A percentile compares a stretch with the other conserved stretches of the same genome.
phyloP scores from a whole-genome alignment of 2,113 vertebrate genomes.

The Blennius ocellaris region DNA sequence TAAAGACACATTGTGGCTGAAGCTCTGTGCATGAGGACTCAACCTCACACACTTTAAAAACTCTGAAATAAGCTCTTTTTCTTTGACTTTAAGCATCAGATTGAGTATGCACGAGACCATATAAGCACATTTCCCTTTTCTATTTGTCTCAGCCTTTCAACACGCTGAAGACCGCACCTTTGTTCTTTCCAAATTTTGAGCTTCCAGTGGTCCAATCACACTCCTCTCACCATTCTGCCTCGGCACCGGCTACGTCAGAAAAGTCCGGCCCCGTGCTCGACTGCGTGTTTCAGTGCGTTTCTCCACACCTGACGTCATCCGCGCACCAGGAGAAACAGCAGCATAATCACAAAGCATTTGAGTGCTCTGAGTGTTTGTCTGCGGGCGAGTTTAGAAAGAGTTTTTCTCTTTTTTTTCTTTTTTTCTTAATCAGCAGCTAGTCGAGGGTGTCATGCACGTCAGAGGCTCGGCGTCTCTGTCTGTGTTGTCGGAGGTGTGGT shows the following conservation, averaged over 20 bases:
- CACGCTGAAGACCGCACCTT: too few relatives aligned
- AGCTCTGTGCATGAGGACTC: too few relatives aligned
- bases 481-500: slow-evolving; percentile 20
- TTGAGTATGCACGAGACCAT: too few relatives aligned
- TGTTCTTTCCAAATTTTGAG: not conserved
- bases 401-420: slow-evolving; percentile 11
- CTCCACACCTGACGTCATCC: slow-evolving; percentile 28
- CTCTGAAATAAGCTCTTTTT: too few relatives aligned
- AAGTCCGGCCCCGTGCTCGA: not conserved
- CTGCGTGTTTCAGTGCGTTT: slow-evolving; percentile 17
- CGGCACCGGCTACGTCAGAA: not conserved
- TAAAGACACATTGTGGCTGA: too few relatives aligned
- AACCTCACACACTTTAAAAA: too few relatives aligned
- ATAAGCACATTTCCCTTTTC: too few relatives aligned
- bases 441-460: slow-evolving; percentile 44
- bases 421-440: slow-evolving; percentile 40
- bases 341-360: slow-evolving; percentile 1
- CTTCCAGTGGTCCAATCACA: not conserved
- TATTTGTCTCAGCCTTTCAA: too few relatives aligned
- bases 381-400: slow-evolving; percentile 28
- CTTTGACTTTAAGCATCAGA: too few relatives aligned
- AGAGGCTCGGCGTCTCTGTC: slow-evolving; percentile 32
- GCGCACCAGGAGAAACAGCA: not conserved
- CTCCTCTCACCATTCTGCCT: slow-evolving; percentile 20
- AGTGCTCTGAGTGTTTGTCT: slow-evolving; percentile 13